Evolutionary conservation across 2,797 vertebrate species (phyloP).

Genomic region (Nyctibius grandis): DNA sequence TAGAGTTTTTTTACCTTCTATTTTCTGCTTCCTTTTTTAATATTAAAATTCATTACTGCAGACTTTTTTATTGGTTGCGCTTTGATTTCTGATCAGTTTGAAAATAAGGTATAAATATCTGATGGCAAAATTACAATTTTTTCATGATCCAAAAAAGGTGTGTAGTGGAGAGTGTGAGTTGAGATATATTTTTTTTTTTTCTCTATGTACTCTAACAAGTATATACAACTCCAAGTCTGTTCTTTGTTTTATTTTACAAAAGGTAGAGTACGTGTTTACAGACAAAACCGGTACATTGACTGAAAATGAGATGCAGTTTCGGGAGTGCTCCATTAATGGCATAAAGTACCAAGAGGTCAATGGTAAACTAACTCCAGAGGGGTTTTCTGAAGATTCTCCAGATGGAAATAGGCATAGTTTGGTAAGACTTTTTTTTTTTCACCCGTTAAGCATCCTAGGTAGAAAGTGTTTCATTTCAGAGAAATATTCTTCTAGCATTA

Average conservation of each 20-base stretch:
- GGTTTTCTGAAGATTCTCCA: conserved; percentile 84
- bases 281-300: conserved; percentile 97
- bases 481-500: not conserved
- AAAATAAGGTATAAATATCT: not conserved
- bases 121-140: not conserved
- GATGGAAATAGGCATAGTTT: conserved; percentile 76
- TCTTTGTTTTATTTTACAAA: conserved; percentile 16
- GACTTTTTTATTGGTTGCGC: not conserved
- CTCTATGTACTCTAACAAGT: not conserved
- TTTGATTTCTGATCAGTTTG: not conserved
- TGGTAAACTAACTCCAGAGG: conserved; percentile 89
- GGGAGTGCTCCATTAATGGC: conserved; percentile 94
- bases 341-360: conserved; percentile 94
- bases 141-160: not conserved
- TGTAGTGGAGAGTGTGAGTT: not conserved
- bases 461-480: not conserved
- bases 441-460: not conserved
- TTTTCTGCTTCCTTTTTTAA: not conserved
- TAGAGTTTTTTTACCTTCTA: conserved; percentile 25
- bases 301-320: conserved; percentile 98
- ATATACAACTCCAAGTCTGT: not conserved
- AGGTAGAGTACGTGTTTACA: conserved; percentile 98
- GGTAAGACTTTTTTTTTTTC: conserved; percentile 49
- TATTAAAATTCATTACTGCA: not conserved
- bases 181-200: not conserved